Conservation (phyloP, 2,113 vertebrate genomes). For the Apteryx owenii region DNA sequence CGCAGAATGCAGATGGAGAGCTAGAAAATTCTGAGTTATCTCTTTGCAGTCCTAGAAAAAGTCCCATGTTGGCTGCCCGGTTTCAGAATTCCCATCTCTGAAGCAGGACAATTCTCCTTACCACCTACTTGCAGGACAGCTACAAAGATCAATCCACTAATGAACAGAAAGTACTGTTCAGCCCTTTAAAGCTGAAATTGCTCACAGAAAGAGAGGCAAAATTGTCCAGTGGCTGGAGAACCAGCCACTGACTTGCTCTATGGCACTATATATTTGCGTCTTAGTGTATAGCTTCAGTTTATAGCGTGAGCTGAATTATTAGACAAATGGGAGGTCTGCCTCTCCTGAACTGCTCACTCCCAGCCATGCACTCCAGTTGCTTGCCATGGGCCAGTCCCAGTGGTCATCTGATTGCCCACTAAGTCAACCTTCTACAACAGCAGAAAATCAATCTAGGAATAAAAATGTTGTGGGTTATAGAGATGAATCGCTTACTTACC, state of each 20-base stretch:
- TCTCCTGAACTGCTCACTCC: not conserved
- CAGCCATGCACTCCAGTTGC: not conserved
- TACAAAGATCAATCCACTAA: not conserved
- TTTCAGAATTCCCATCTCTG: not conserved
- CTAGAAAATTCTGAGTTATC: not conserved
- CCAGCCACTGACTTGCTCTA: not conserved
- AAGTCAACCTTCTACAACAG: not conserved
- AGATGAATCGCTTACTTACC: not conserved
- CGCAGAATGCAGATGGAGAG: not conserved
- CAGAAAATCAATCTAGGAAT: not conserved
- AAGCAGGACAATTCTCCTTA: not conserved
- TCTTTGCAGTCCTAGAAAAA: not conserved
- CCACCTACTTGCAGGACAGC: not conserved
- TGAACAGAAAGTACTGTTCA: not conserved
- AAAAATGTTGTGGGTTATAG: not conserved
- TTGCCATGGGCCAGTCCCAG: not conserved
- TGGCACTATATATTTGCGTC: fast-evolving
- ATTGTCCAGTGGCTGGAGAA: not conserved
- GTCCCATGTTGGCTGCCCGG: not conserved
- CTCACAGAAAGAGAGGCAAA: not conserved
- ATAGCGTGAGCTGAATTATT: not conserved
- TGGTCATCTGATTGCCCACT: not conserved
- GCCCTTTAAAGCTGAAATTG: not conserved
- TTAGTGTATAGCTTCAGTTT: not conserved
- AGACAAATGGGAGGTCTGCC: not conserved